A percentile compares a stretch with the other conserved stretches of the same genome.
Conservation (phyloP, 2,888 invertebrate genomes). For the Lagria hirta region DNA sequence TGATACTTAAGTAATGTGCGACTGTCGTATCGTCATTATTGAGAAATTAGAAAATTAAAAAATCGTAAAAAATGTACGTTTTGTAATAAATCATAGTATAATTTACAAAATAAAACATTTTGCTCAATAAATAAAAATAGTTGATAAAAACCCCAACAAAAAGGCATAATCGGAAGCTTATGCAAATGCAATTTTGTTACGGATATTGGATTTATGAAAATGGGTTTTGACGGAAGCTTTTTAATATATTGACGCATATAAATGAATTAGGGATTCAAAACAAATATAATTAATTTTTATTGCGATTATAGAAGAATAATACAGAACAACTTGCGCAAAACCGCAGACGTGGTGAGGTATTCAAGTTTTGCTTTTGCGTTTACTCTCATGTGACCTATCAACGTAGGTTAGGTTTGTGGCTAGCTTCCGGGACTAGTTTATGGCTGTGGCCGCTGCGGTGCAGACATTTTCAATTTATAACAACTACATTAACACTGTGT, state of each 20-base stretch:
- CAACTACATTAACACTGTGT: conserved; percentile 23
- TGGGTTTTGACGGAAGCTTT: conserved; percentile 46
- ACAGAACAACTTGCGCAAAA: neutral
- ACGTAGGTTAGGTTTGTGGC: conserved; percentile 30
- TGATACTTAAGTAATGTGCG: no score
- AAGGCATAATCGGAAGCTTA: conserved; percentile 52
- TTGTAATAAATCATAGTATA: no score
- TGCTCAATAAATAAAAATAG: no score
- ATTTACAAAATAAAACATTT: no score
- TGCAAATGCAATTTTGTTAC: conserved; percentile 55
- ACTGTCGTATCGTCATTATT: no score
- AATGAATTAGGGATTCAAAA: conserved; percentile 15
- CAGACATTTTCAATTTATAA: conserved; percentile 41
- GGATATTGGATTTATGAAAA: conserved; percentile 55
- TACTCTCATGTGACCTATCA: conserved; percentile 17
- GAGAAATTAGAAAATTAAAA: no score
- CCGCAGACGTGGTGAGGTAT: conserved; percentile 4
- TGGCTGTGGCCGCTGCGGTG: conserved; percentile 34
- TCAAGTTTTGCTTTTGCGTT: conserved; percentile 12
- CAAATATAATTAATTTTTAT: conserved; percentile 3
- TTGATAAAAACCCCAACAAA: no score
- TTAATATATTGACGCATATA: conserved; percentile 42
- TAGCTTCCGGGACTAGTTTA: conserved; percentile 34
- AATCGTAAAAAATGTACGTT: no score
- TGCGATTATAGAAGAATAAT: neutral